Conservation (phyloP, 2,797 vertebrate species). For the Mus caroli region DNA sequence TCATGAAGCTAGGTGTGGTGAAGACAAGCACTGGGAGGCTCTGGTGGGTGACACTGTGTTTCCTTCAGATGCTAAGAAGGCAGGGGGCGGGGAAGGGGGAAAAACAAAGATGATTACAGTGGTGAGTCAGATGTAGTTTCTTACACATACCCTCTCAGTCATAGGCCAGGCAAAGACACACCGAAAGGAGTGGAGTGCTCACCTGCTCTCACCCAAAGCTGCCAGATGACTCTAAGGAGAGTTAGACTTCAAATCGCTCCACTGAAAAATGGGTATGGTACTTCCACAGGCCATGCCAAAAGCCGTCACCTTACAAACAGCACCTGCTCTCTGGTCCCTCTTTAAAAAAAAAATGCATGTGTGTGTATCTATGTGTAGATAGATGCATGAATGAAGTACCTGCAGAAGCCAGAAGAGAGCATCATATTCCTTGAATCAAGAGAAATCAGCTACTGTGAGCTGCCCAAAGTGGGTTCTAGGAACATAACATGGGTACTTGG, state of each 20-base stretch:
- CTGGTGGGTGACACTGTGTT: accelerated
- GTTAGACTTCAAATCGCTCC: background rate
- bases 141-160: background rate
- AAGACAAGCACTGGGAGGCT: accelerated
- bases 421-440: background rate
- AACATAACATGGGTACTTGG: background rate
- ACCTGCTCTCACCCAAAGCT: too few species aligned
- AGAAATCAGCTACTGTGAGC: background rate
- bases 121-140: background rate
- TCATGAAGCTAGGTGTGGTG: too few species aligned
- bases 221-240: too few species aligned
- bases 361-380: background rate
- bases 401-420: background rate
- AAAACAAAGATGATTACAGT: background rate
- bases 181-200: too few species aligned
- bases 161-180: too few species aligned
- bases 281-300: accelerated
- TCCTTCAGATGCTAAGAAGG: background rate
- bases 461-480: background rate
- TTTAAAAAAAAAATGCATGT: too few species aligned
- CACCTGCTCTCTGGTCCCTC: background rate
- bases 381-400: background rate
- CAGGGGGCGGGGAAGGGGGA: accelerated
- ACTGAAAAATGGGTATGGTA: accelerated
- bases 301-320: accelerated